Base-by-base conservation (phyloP, 2,113 vertebrate species). In the Chaetodon auriga region DNA sequence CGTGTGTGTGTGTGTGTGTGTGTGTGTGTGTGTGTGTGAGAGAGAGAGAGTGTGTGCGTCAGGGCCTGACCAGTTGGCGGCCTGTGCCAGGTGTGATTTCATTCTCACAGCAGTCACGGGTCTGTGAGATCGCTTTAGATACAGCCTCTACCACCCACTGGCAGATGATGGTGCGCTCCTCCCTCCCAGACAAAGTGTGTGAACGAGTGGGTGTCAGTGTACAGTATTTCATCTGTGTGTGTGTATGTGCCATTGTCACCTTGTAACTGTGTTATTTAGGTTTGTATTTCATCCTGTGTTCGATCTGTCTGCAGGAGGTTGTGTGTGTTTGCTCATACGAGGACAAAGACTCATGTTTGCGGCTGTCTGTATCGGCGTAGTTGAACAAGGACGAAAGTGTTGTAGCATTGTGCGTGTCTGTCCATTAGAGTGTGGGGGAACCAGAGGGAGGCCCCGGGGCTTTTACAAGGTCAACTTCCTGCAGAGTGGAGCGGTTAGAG, bases 51-150 rank as follows among this genome's bases (percentile, higher is more conserved):
- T 78, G 68, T 75, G 57, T 70, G 41, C 57, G 43, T 75, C 5
- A 55, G n/a, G 7, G 53, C 54, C 60, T 35, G 69, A 62, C 81
- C 71, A 75, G 83, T 60, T 73, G 76, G 73, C 5, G n/a, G 63
- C 25, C 78, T 60, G n/a, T 48, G 78, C 84, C 90, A 92, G 92
- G 91, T 94, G 91, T 90, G 87, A 85, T 89, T 90, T 88, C 90
- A 89, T 88, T 89, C 82, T 90, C 69, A 43, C 77, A 46, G 82
- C 80, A 82, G 92, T 92, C 88, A 87, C 49, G 61, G 85, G 64
- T 89, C 85, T 89, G 88, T 81, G 75, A 81, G 77, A 91, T 90
- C 78, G 12, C 87, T 92, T 91, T 90, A 90, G 90, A 87, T 71
- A 78, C 84, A 85, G 78, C 57, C 61, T 85, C 71, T 66, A 90